phyloP scores from a whole-genome alignment of 1,140 invertebrate genomes.

The Batillaria attramentaria region DNA sequence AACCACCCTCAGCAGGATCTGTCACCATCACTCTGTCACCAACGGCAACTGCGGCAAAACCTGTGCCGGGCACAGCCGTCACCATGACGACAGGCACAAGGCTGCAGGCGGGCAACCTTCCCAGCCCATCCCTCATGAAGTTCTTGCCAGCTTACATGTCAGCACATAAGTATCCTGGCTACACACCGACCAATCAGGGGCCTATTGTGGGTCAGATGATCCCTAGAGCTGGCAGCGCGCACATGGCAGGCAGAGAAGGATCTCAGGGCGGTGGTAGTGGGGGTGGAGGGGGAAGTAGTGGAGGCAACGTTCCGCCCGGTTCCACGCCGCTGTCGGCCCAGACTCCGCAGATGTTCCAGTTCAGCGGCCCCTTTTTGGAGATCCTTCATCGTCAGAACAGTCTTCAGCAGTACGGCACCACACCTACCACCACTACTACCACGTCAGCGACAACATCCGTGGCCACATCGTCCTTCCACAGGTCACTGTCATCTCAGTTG shows the following conservation, averaged over 20 bases:
- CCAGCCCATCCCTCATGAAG: constrained; percentile 44
- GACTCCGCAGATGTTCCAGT: constrained; percentile 58
- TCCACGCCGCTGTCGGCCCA: constrained; percentile 30
- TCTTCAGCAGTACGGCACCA: constrained; percentile 11
- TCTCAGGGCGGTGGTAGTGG: background rate
- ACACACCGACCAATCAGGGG: constrained; percentile 25
- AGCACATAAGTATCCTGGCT: constrained; percentile 16
- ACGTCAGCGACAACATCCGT: background rate
- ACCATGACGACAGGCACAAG: no score
- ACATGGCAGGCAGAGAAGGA: background rate
- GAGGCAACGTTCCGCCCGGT: background rate
- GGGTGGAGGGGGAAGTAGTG: background rate
- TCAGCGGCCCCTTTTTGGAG: constrained; percentile 60
- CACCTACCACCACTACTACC: constrained; percentile 14
- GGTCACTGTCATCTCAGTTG: background rate
- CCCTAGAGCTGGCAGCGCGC: constrained; percentile 28
- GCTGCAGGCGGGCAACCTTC: constrained; percentile 23
- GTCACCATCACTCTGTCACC: background rate
- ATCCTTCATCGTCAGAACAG: constrained; percentile 23
- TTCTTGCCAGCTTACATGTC: constrained; percentile 47
- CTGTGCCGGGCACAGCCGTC: no score
- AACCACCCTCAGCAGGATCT: constrained; percentile 9
- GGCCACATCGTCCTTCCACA: background rate
- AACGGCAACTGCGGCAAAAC: background rate
- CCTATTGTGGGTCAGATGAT: constrained; percentile 55